Conservation (phyloP, 1,140 invertebrate genomes). For the Aleiodes sp. region DNA sequence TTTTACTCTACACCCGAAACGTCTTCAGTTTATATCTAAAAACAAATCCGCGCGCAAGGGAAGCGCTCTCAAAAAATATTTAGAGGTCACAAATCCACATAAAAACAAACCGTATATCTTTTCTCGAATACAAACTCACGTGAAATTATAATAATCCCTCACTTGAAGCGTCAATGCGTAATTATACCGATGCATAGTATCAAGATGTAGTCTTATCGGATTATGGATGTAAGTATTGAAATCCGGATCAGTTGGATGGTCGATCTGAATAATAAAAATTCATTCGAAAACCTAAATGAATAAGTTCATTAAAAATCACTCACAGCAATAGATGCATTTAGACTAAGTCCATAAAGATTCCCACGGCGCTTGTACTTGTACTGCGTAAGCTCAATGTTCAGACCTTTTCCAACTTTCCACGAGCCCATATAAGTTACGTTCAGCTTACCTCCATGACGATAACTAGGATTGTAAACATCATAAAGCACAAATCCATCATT, state of each 20-base stretch:
- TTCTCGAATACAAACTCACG: constrained; percentile 64
- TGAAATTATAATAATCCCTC: constrained; percentile 72
- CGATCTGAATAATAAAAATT: constrained; percentile 20
- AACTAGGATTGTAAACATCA: constrained; percentile 63
- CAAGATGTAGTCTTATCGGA: constrained; percentile 65
- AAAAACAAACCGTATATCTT: too few species aligned
- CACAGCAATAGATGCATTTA: constrained; percentile 66
- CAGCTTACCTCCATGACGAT: constrained; percentile 64
- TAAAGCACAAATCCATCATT: constrained; percentile 43
- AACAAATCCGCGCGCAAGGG: too few species aligned
- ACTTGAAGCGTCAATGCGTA: constrained; percentile 69
- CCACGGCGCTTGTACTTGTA: constrained; percentile 63
- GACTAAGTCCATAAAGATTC: constrained; percentile 64
- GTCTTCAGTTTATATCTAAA: too few species aligned
- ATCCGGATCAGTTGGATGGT: constrained; percentile 64
- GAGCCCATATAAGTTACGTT: constrained; percentile 64
- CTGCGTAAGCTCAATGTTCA: constrained; percentile 50
- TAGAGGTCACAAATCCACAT: too few species aligned
- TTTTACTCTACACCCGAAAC: too few species aligned
- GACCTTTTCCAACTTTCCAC: constrained; percentile 50
- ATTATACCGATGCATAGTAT: constrained; percentile 73
- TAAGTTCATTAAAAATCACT: not conserved
- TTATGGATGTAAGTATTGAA: constrained; percentile 68
- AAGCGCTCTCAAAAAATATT: too few species aligned
- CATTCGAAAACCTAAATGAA: not conserved